Percentiles rank a stretch among this genome's conserved stretches.
phyloP scores from a whole-genome alignment of 2,888 invertebrate genomes.

The Agrochola circellaris region DNA sequence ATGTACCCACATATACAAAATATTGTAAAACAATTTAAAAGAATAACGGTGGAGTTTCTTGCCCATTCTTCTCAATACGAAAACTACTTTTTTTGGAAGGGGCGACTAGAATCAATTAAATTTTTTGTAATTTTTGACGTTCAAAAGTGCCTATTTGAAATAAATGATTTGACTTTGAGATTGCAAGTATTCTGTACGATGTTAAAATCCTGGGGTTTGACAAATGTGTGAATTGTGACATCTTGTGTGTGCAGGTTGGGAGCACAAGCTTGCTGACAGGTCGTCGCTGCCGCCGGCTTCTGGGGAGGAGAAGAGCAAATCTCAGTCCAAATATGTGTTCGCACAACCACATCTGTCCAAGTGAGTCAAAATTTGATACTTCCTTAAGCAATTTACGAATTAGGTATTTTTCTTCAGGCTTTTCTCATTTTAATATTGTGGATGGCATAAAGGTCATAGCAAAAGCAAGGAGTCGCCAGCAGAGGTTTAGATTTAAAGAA shows the following conservation, averaged over 20 bases:
- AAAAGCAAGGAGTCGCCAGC: background rate
- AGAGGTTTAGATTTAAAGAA: no score
- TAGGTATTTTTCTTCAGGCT: background rate
- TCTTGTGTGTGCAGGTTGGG: conserved; percentile 83
- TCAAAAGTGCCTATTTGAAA: no score
- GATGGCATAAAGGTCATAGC: background rate
- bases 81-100: no score
- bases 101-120: no score
- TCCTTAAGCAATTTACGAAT: background rate
- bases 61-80: no score
- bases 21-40: no score
- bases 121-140: no score
- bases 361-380: conserved; percentile 69
- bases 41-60: no score
- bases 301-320: conserved; percentile 92
- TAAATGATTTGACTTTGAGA: no score
- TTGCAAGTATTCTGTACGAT: background rate
- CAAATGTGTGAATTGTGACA: background rate
- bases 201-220: background rate
- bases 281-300: conserved; percentile 96
- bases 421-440: background rate
- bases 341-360: conserved; percentile 87
- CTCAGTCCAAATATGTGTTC: conserved; percentile 89
- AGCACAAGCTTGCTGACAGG: conserved; percentile 92
- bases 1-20: no score